These are phyloP conservation scores for Ceratosolen fusciceps DNA, from an alignment of 1,140 invertebrate genomes.

Conservation along the genomic window DNA sequence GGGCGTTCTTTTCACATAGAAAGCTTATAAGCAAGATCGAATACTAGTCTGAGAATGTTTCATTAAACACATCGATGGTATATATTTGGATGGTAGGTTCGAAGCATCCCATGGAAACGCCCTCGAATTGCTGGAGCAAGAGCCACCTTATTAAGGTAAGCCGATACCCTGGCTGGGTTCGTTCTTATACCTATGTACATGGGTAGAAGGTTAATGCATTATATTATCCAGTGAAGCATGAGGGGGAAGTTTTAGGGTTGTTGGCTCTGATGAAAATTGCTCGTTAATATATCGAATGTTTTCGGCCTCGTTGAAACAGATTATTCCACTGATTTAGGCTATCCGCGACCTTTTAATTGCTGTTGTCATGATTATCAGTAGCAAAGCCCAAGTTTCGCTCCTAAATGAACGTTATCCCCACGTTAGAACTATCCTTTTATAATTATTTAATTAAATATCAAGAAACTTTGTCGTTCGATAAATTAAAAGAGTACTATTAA, in stretches of 20 bases:
- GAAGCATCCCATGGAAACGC: conserved; percentile 62
- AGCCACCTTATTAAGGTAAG: conserved; percentile 65
- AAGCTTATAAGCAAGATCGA: background rate
- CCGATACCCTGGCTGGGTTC: conserved; percentile 56
- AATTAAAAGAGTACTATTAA: no score
- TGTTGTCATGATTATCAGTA: background rate
- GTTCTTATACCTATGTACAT: background rate
- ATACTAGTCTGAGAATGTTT: conserved; percentile 58
- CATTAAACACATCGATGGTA: conserved; percentile 58
- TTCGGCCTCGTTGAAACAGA: background rate
- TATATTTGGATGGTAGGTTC: no score
- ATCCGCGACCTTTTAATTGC: conserved; percentile 30
- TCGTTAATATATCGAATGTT: conserved; percentile 35
- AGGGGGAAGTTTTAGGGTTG: background rate
- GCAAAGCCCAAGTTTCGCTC: background rate
- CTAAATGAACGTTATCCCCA: background rate
- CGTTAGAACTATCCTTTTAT: background rate
- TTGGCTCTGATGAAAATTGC: background rate
- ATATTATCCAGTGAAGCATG: conserved; percentile 26
- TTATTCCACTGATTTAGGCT: conserved; percentile 41
- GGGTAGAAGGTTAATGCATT: conserved; percentile 18
- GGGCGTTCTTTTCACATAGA: background rate
- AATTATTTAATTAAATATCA: background rate
- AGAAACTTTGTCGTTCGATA: no score
- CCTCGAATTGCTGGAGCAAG: conserved; percentile 52